phyloP scores from a whole-genome alignment of 2,797 vertebrate genomes.

The Pangasius mekongensis region DNA sequence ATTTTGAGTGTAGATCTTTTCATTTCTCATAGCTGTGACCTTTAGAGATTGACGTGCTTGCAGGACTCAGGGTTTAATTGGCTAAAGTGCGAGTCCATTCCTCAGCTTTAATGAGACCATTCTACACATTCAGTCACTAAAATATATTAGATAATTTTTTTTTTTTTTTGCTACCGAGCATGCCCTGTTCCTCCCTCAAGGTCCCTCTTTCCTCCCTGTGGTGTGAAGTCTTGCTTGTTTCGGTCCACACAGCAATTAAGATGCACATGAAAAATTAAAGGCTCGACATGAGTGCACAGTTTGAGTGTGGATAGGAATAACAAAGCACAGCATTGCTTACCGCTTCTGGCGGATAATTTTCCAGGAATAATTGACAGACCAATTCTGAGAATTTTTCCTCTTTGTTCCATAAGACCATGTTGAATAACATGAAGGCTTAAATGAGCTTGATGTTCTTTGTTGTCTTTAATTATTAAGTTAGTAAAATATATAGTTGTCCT shows the following conservation, averaged over 20 bases:
- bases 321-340: constrained; percentile 40
- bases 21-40: constrained; percentile 47
- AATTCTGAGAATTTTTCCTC: constrained; percentile 7
- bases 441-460: constrained; percentile 6
- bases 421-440: constrained; percentile 30
- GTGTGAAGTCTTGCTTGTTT: constrained; percentile 57
- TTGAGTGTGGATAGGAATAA: constrained; percentile 53
- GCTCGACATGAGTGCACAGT: constrained; percentile 57
- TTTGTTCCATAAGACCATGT: constrained; percentile 27
- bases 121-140: background rate
- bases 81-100: constrained; percentile 23
- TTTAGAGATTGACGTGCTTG: constrained; percentile 41
- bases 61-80: constrained; percentile 53
- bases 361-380: constrained; percentile 45
- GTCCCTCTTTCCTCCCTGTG: constrained; percentile 23
- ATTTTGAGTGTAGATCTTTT: constrained; percentile 26
- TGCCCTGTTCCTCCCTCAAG: constrained; percentile 13
- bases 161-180: background rate
- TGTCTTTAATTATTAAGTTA: background rate
- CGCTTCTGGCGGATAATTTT: constrained; percentile 53
- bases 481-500: background rate
- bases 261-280: constrained; percentile 62
- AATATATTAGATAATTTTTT: background rate
- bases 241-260: constrained; percentile 65
- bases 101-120: background rate